Percentiles rank a stretch among this genome's conserved stretches.
Evolutionary conservation across 1,140 invertebrate species (phyloP).

Genomic region (Myzus persicae): DNA sequence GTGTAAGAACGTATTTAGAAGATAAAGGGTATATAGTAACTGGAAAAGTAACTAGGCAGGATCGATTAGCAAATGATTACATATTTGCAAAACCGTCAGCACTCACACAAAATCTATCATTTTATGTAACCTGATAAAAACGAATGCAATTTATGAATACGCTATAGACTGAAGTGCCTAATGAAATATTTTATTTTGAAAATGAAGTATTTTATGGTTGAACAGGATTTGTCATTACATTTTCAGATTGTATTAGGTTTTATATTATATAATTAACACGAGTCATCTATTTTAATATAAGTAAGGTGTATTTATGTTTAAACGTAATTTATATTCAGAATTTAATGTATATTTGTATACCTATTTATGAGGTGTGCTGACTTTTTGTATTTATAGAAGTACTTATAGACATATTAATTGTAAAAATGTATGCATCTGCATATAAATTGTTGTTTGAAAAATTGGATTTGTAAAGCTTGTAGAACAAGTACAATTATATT

Average conservation of each 20-base stretch:
- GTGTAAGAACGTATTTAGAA: slow-evolving; percentile 52
- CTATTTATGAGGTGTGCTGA: too few relatives aligned
- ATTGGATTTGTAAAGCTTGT: too few relatives aligned
- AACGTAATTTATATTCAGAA: too few relatives aligned
- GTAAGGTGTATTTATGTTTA: too few relatives aligned
- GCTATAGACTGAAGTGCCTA: neutral
- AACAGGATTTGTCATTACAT: neutral
- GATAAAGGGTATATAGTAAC: slow-evolving; percentile 58
- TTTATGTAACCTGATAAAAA: slow-evolving; percentile 23
- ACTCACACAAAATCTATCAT: slow-evolving; percentile 38
- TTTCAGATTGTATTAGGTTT: neutral
- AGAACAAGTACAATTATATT: too few relatives aligned
- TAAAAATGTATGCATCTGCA: too few relatives aligned
- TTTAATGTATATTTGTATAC: too few relatives aligned
- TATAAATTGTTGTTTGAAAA: too few relatives aligned
- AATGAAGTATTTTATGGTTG: neutral
- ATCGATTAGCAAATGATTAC: slow-evolving; percentile 57
- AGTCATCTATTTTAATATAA: neutral
- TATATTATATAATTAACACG: neutral
- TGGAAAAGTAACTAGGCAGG: slow-evolving; percentile 56
- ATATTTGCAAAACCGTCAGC: slow-evolving; percentile 59
- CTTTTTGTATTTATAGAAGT: too few relatives aligned
- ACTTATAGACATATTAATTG: too few relatives aligned
- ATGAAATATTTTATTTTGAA: neutral
- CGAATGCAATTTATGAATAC: neutral